Base-by-base conservation (phyloP, 1,140 invertebrate species). In the Oscheius sp. region DNA sequence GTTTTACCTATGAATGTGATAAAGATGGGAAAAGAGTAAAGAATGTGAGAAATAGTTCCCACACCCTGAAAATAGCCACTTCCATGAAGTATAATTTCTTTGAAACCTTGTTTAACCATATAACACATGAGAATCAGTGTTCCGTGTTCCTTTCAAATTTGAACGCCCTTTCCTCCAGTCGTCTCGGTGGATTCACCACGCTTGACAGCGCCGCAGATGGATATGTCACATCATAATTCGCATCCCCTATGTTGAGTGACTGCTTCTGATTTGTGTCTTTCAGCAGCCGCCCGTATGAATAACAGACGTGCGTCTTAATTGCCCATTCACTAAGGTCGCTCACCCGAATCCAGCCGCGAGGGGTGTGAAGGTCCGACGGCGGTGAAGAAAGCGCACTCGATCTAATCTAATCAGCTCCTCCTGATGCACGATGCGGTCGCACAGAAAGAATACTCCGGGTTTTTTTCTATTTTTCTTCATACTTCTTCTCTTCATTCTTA, bases 201-300 rank as follows among this genome's bases (percentile, higher is more conserved):
- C 49, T 26, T 55, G 49, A 55, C 7, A 7, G 7, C 15, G 7
- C 49, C 49, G 7, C 38, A 10, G 38, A 42, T 42, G 38, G 7
- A 55, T 55, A 55, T 55, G 49, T 55, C 49, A 55, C 49, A 55
- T 55, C 49, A 55, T 55, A 55, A 55, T 55, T 55, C 49, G 28
- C 49, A 55, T 55, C 49, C 23, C 49, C 49, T 55, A 55, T 55
- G 49, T 55, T 55, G 49, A 55, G 49, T 4, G 49, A 55, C 7
- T 4, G 49, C 49, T 13, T 55, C 23, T 55, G 49, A 7, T 55
- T 55, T 55, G 7, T 23, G 7, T 23, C 49, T 55, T 55, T 55
- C 23, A 55, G 4, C 7, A 13, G 7, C 49, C 49, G 49, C 49
- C 49, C 49, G 49, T 55, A 55, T 55, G 49, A 55, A 55, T 55